A percentile compares a stretch with the other conserved stretches of the same genome.
Evolutionary conservation across 2,797 vertebrate genomes (phyloP).

Genomic region (Oreochromis mossambicus): DNA sequence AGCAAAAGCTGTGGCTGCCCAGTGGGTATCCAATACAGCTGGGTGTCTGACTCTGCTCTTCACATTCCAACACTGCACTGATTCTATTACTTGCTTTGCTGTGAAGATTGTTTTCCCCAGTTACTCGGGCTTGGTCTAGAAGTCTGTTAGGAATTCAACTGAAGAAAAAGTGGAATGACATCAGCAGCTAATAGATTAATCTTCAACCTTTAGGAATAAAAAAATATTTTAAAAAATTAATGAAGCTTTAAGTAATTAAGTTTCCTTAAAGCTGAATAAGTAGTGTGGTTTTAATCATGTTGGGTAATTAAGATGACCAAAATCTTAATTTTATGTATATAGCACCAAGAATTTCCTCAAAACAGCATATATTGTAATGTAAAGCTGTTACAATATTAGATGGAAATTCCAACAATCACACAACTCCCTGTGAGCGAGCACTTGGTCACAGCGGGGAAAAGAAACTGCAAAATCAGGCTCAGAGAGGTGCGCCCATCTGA

Average conservation of each 20-base stretch:
- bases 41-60: conserved; percentile 32
- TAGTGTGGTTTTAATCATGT: background rate
- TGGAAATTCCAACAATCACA: background rate
- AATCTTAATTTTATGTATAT: background rate
- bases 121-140: background rate
- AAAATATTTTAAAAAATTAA: background rate
- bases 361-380: background rate
- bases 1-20: conserved; percentile 19
- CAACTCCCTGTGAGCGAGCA: background rate
- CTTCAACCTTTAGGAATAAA: background rate
- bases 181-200: background rate
- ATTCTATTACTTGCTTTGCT: conserved; percentile 6
- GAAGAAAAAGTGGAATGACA: background rate
- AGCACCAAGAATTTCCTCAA: no score
- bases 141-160: conserved; percentile 10
- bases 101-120: background rate
- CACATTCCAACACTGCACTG: conserved; percentile 22
- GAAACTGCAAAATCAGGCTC: background rate
- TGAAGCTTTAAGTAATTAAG: background rate
- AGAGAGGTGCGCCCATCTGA: background rate
- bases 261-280: background rate
- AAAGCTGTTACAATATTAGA: background rate
- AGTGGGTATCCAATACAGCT: conserved; percentile 44
- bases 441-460: background rate
- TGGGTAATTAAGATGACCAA: background rate